Base-by-base conservation (phyloP, 1,140 invertebrate genomes). In the Neodiprion lecontei region DNA sequence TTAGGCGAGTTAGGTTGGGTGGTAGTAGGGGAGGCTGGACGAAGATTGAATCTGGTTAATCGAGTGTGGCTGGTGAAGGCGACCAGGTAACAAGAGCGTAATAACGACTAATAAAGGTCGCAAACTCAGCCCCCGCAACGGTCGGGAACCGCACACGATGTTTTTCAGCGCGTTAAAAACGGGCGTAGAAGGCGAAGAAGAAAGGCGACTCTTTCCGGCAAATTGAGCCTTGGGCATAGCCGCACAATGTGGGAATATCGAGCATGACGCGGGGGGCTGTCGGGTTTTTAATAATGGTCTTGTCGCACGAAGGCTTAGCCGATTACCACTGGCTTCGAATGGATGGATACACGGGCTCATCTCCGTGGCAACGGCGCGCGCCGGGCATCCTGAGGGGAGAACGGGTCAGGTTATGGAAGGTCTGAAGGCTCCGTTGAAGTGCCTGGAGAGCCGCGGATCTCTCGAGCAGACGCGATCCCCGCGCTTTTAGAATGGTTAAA, bases 401-500 rank as follows among this genome's bases (percentile, higher is more conserved):
- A 4, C n/a, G 23, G 14, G 67, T 65, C 12, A 65, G 61, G 61
- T 40, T 40, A 40, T 40, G 28, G 28, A 40, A 40, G 28, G 28
- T 40, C 28, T 40, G 61, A 75, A 75, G 79, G 61, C 12, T 65
- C 61, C 61, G 12, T 1, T 65, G 61, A 21, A 21, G 17, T 65
- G 61, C 12, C 17, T 65, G 12, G 12, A 28, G 67, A 28, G 67
- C 47, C 49, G 67, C 40, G 49, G 67, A 50, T 65, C 61, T 65
- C 12, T 17, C 17, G 7, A 3, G 12, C 17, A 14, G 12, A 65
- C 3, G 12, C 12, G 61, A 65, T 65, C 61, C 23, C 11, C 61
- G 12, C 65, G 74, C 74, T 48, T 70, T 61, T 74, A 69, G 61
- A 66, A 21, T n/a, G 23, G 14, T 14, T 17, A 28, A 28, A 28